A percentile compares a stretch with the other conserved stretches of the same genome.
Evolutionary conservation across 1,140 invertebrate genomes (phyloP).

Genomic region (Glossosoma conforme): DNA sequence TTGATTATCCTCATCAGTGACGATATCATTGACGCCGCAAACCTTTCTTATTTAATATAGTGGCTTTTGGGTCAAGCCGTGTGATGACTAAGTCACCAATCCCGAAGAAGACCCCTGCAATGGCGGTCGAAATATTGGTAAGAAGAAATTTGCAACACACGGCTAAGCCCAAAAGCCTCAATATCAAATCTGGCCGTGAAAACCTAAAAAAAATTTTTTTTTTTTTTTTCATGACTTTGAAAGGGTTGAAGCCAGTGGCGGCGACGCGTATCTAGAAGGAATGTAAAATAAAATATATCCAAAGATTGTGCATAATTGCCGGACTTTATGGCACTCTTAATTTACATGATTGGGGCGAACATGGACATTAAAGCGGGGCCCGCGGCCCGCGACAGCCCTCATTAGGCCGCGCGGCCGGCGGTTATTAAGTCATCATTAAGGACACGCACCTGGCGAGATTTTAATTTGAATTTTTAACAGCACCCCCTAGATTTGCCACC

Average conservation of each 20-base stretch:
- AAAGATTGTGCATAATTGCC: conserved; percentile 20
- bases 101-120: too few species aligned
- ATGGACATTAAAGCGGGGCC: conserved; percentile 27
- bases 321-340: conserved; percentile 30
- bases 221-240: too few species aligned
- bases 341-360: conserved; percentile 31
- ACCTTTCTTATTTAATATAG: too few species aligned
- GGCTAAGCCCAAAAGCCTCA: too few species aligned
- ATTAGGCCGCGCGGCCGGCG: conserved; percentile 15
- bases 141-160: too few species aligned
- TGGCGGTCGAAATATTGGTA: too few species aligned
- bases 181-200: too few species aligned
- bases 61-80: too few species aligned
- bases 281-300: background rate
- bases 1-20: too few species aligned
- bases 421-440: conserved; percentile 32
- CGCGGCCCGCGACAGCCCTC: conserved; percentile 15
- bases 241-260: background rate
- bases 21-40: too few species aligned
- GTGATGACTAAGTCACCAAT: too few species aligned
- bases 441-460: conserved; percentile 20
- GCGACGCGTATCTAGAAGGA: background rate
- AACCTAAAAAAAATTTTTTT: too few species aligned
- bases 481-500: background rate
- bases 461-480: conserved; percentile 14